Conservation (phyloP, 2,113 vertebrate species). For the Microcebus jonahi region DNA sequence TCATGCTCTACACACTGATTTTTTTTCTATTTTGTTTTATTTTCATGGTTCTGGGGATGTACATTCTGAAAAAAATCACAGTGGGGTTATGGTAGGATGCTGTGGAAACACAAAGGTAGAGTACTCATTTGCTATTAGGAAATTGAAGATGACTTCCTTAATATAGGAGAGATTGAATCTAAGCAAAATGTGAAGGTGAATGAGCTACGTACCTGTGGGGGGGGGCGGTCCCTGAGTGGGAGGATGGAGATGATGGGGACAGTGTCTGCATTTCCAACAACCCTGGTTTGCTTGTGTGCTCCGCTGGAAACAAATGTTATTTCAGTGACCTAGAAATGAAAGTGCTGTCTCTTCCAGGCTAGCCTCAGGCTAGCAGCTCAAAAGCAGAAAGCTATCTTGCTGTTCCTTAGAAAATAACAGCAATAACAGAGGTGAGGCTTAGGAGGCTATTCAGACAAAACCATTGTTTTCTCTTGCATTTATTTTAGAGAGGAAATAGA, state of each 20-base stretch:
- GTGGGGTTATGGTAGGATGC: not conserved
- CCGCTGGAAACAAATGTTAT: not conserved
- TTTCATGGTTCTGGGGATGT: not conserved
- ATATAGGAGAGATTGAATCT: not conserved
- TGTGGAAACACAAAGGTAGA: not conserved
- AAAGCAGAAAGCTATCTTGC: not conserved
- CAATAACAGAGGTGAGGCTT: not conserved
- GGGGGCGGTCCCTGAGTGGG: not conserved
- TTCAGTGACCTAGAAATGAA: slow-evolving; percentile 75
- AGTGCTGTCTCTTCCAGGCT: slow-evolving; percentile 54
- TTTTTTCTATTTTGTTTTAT: slow-evolving; percentile 14
- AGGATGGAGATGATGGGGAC: not conserved
- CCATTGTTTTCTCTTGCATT: not conserved
- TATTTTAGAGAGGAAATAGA: not conserved
- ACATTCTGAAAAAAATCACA: slow-evolving; percentile 17
- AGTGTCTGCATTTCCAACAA: slow-evolving; percentile 13
- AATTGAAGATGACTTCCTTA: not conserved
- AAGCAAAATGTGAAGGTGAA: not conserved
- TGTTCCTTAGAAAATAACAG: slow-evolving; percentile 46
- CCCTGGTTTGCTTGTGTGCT: not conserved
- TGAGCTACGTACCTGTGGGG: not conserved
- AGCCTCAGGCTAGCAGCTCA: slow-evolving; percentile 36
- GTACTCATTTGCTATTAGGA: not conserved
- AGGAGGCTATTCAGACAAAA: not conserved
- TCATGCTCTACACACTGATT: not conserved